A percentile compares a stretch with the other conserved stretches of the same genome.
Conservation (phyloP, 2,888 invertebrate genomes). For the Marasmarcha lunaedactyla region DNA sequence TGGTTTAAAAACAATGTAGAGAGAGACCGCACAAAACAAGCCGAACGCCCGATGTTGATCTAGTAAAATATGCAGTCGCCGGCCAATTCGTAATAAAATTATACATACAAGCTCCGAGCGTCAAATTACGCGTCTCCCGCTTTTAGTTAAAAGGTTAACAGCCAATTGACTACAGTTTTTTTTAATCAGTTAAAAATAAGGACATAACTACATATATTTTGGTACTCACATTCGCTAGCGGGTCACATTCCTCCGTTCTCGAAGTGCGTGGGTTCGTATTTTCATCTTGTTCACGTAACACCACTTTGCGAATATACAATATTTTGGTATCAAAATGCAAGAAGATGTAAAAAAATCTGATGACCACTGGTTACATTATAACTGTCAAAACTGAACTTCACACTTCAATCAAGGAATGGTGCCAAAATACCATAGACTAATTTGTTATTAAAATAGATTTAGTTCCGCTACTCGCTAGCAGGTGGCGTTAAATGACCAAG, state of each 20-base stretch:
- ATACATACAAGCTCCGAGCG: conserved; percentile 64
- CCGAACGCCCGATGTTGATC: conserved; percentile 9
- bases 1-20: not conserved
- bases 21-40: conserved; percentile 5
- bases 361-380: conserved; percentile 63
- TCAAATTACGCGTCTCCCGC: conserved; percentile 69
- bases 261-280: conserved; percentile 64
- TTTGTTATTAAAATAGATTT: conserved; percentile 49
- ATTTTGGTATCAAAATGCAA: conserved; percentile 70
- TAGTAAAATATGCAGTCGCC: conserved; percentile 46
- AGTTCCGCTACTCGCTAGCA: conserved; percentile 29
- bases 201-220: conserved; percentile 35
- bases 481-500: conserved; percentile 1
- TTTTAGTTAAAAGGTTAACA: conserved; percentile 72
- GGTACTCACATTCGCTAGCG: conserved; percentile 62
- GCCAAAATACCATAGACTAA: conserved; percentile 63
- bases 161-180: conserved; percentile 69
- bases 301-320: conserved; percentile 66
- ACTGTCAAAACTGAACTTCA: conserved; percentile 69
- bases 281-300: conserved; percentile 70
- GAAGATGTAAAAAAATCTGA: conserved; percentile 60
- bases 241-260: conserved; percentile 62
- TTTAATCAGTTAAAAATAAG: conserved; percentile 70
- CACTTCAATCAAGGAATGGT: conserved; percentile 34
- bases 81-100: conserved; percentile 65